Evolutionary conservation across 2,113 vertebrate genomes (phyloP).

Genomic region (Mormyrus lacerda): DNA sequence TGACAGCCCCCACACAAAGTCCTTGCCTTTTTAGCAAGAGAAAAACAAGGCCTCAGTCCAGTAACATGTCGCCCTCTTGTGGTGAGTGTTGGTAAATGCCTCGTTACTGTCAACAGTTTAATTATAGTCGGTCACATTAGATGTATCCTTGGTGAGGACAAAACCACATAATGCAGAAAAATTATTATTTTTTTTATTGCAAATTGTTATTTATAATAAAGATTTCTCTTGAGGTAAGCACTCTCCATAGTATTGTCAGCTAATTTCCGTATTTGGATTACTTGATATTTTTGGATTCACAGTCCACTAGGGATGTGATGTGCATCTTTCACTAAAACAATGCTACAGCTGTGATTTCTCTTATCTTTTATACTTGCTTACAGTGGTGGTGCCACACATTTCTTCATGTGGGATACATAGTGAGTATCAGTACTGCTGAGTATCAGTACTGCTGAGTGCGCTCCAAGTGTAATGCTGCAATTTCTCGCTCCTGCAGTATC

Average conservation of each 20-base stretch:
- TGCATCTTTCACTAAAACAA: background rate
- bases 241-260: background rate
- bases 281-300: background rate
- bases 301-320: background rate
- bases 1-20: background rate
- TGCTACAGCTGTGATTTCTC: background rate
- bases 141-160: background rate
- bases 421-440: background rate
- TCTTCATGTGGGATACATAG: background rate
- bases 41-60: background rate
- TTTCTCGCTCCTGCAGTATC: background rate
- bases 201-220: background rate
- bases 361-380: background rate
- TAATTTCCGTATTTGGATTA: background rate
- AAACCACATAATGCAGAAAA: background rate
- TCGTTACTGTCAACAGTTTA: background rate
- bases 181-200: background rate
- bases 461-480: background rate
- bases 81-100: background rate
- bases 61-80: background rate
- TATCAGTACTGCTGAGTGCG: background rate
- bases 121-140: background rate
- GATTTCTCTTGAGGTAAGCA: background rate
- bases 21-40: background rate
- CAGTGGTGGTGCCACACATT: background rate